Evolutionary conservation across 1,140 invertebrate species (phyloP).

Genomic region (Sarcophaga peregrina): DNA sequence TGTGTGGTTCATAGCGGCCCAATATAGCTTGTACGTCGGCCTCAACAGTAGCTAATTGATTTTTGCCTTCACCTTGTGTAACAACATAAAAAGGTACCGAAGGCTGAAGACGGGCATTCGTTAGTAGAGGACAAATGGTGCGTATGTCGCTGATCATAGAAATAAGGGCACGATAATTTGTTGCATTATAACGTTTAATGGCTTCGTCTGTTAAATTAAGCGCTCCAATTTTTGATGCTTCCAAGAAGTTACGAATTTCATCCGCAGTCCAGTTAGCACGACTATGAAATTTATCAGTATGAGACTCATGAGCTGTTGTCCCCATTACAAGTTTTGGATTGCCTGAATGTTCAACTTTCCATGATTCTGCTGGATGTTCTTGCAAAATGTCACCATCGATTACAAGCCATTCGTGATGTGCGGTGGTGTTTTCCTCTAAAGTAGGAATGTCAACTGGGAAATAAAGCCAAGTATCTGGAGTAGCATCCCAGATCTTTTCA

Average conservation of each 20-base stretch:
- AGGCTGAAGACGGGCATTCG: conserved; percentile 70
- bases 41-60: conserved; percentile 73
- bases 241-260: conserved; percentile 73
- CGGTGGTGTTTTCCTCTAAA: conserved; percentile 69
- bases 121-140: conserved; percentile 80
- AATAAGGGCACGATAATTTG: conserved; percentile 72
- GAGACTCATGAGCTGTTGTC: conserved; percentile 77
- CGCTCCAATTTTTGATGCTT: conserved; percentile 74
- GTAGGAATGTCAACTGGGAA: conserved; percentile 72
- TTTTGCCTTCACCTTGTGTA: conserved; percentile 70
- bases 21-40: conserved; percentile 82
- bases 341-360: conserved; percentile 66
- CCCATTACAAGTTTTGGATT: conserved; percentile 75
- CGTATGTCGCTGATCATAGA: conserved; percentile 82
- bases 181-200: conserved; percentile 74
- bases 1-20: conserved; percentile 77
- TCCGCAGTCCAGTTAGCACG: conserved; percentile 73
- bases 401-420: conserved; percentile 81
- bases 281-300: conserved; percentile 70
- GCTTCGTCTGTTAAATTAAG: conserved; percentile 72
- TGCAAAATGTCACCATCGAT: conserved; percentile 76
- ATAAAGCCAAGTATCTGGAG: conserved; percentile 77
- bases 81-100: conserved; percentile 80
- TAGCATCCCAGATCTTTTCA: conserved; percentile 73
- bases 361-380: conserved; percentile 73